Percentiles rank a stretch among this genome's conserved stretches.
Evolutionary conservation across 2,113 vertebrate species (phyloP).

Genomic region (Orthonyx spaldingii): DNA sequence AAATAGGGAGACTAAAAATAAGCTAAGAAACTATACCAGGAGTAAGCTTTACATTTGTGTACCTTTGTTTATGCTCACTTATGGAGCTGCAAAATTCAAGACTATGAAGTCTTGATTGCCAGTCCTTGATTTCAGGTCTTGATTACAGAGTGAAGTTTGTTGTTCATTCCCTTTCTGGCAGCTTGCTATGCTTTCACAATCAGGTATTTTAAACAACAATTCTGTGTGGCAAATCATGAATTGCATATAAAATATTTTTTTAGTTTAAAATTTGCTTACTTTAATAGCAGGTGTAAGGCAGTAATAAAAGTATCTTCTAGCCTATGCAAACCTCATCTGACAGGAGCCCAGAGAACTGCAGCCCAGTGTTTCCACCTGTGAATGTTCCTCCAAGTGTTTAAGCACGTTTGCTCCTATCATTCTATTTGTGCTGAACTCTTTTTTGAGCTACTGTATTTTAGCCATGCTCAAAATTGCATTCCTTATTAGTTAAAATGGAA

Average conservation of each 20-base stretch:
- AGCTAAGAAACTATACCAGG: background rate
- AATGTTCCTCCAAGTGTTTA: background rate
- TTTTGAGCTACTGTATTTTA: background rate
- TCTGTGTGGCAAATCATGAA: background rate
- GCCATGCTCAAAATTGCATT: background rate
- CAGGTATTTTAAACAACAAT: background rate
- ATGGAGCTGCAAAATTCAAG: background rate
- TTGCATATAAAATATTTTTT: background rate
- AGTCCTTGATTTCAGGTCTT: background rate
- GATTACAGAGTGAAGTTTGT: background rate
- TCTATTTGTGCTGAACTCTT: background rate
- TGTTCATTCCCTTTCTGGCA: background rate
- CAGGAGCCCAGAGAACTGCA: background rate
- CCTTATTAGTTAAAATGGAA: background rate
- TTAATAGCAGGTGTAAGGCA: background rate
- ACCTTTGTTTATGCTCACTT: background rate
- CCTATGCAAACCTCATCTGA: background rate
- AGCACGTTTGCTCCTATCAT: background rate
- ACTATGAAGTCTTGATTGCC: background rate
- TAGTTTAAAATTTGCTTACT: background rate
- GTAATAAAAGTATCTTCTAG: background rate
- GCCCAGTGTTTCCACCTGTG: background rate
- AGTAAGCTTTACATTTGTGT: background rate
- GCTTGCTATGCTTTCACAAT: background rate
- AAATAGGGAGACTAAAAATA: background rate